Conservation (phyloP, 2,113 vertebrate species). For the Okapia johnstoni region DNA sequence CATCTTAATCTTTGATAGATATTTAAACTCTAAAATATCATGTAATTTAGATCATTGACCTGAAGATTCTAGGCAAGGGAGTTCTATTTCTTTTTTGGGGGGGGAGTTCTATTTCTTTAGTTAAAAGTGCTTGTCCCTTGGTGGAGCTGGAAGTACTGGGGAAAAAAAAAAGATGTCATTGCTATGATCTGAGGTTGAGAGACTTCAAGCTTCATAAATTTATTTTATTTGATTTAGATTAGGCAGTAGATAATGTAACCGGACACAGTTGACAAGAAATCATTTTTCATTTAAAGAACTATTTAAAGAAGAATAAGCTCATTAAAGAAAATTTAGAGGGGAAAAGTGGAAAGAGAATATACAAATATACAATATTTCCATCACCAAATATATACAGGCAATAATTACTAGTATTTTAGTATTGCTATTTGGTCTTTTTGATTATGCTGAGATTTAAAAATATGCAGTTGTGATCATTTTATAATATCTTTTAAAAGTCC, state of each 20-base stretch:
- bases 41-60: neutral
- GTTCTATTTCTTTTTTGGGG: neutral
- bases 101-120: neutral
- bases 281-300: constrained; percentile 37
- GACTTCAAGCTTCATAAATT: constrained; percentile 52
- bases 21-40: constrained; percentile 18
- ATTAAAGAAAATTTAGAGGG: neutral
- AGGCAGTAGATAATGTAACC: constrained; percentile 19
- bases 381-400: neutral
- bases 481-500: neutral
- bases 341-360: neutral
- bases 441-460: neutral
- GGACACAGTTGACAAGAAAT: constrained; percentile 41
- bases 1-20: constrained; percentile 24
- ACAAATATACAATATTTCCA: neutral
- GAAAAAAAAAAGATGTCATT: constrained; percentile 35
- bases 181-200: constrained; percentile 1
- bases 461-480: neutral
- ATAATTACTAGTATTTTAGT: neutral
- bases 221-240: constrained; percentile 56
- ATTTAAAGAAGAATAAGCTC: constrained; percentile 3
- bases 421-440: neutral
- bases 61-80: neutral
- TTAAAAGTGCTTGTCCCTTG: constrained; percentile 24
- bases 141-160: neutral